Base-by-base conservation (phyloP, 2,797 vertebrate species). In the Hybognathus amarus region DNA sequence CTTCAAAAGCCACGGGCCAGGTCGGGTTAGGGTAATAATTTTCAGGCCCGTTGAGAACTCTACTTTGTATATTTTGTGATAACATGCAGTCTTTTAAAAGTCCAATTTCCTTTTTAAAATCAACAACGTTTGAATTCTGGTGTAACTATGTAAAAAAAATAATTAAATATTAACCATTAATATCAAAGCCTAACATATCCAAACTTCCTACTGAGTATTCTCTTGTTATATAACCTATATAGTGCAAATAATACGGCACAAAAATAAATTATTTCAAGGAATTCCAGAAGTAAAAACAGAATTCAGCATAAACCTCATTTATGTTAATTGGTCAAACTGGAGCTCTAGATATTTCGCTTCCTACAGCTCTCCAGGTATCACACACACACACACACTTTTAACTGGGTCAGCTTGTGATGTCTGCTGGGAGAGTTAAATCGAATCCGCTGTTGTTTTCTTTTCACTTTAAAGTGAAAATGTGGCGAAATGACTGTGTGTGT, bases 371-470 rank as follows among this genome's bases (percentile, higher is more conserved):
- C 38, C 64, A 69, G 50, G 81, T 83, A 64, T 27, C 40, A 3
- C 40, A 42, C 40, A 42, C 40, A 40, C 40, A 71, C 73, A 76
- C 73, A 83, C 36, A 68, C 50, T 76, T 67, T 75, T 75, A 82
- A 76, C 71, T 83, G 73, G 80, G 71, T 68, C 80, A 83, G 36
- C 71, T 76, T 83, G 42, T 18, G 24, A 76, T 45, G 63, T 56
- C 71, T 83, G 20, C 47, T 33, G 36, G 47, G 61, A 67, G 45
- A 56, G 54, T 67, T 63, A 64, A 79, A 68, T n/a, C 7, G 27
- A 50, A 38, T 75, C 33, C 24, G 1, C 67, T 75, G n/a, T 66
- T 77, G 59, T 81, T 74, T 63, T 63, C 59, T 81, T 71, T 45
- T n/a, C 54, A 18, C 42, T 82, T 74, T 36, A 64, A 81, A 74